A percentile compares a stretch with the other conserved stretches of the same genome.
These are phyloP conservation scores for Epirrita christyi DNA, from an alignment of 2,888 invertebrate species.

Conservation along the genomic window DNA sequence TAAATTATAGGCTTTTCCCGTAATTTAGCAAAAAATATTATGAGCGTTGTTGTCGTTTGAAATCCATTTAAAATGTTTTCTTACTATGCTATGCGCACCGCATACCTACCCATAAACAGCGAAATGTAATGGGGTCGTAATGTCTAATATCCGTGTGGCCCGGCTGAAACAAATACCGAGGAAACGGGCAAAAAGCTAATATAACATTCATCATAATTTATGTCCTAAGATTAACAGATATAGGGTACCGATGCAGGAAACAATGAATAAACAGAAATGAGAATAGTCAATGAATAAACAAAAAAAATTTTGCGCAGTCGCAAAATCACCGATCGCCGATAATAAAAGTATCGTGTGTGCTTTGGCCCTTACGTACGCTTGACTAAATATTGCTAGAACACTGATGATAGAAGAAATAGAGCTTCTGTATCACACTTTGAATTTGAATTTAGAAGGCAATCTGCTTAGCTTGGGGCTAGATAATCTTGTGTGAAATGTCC, in stretches of 20 bases:
- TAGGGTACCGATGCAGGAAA: conserved; percentile 25
- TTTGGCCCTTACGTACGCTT: too few species aligned
- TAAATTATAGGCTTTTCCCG: too few species aligned
- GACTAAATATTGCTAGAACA: too few species aligned
- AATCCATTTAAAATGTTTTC: conserved; percentile 28
- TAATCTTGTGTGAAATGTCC: too few species aligned
- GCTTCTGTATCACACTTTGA: too few species aligned
- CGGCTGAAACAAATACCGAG: conserved; percentile 37
- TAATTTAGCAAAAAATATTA: conserved; percentile 5
- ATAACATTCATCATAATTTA: conserved; percentile 41
- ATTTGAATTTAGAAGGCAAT: too few species aligned
- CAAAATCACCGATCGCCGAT: too few species aligned
- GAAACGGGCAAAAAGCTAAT: conserved; percentile 37
- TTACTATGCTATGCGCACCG: conserved; percentile 36
- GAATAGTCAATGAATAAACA: not conserved
- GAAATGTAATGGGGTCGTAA: conserved; percentile 40
- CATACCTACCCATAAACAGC: conserved; percentile 34
- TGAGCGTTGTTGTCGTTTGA: conserved; percentile 4
- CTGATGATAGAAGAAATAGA: too few species aligned
- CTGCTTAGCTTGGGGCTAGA: too few species aligned
- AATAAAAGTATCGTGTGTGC: too few species aligned
- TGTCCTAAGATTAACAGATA: conserved; percentile 35
- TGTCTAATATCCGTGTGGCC: conserved; percentile 37
- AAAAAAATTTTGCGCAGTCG: too few species aligned
- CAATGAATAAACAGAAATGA: conserved; percentile 4